Evolutionary conservation across 2,888 invertebrate genomes (phyloP), one percentile per base, ranked within the genome.

Genomic region (Lochmaea capreae): DNA sequence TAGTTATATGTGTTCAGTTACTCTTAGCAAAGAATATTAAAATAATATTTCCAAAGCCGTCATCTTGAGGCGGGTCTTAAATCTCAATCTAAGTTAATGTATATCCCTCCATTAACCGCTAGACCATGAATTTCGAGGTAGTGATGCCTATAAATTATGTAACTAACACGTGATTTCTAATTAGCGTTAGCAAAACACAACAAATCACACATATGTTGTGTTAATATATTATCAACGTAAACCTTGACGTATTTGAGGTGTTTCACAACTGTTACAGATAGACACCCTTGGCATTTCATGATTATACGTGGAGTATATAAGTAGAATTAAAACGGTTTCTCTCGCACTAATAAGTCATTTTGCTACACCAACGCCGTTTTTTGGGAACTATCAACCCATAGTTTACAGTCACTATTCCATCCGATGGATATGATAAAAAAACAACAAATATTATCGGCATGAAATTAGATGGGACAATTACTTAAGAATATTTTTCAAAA

Each of bases 191-290:
- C 78, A 76, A 78, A 80, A 80, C 79, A 78, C 78, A 80, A 80
- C 80, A 81, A 82, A 82, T 81, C 71, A 80, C 81, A 76, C 81
- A 81, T 79, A 78, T 81, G 81, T 77, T 79, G 74, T 79, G 75
- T 80, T 79, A 78, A 80, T 80, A 79, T 79, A 80, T 78, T 76
- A 78, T 77, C 76, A 76, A 65, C 63, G 70, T 73, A 61, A 77
- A 77, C 75, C 74, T 52, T 5, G 66, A 72, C 46, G 75, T 71
- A 71, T 76, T 72, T 71, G 75, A 74, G 78, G 76, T 79, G 74
- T 77, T 73, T 71, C 68, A 72, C 54, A 57, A 61, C 73, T 74
- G 71, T 75, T 75, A 75, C 76, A 74, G 74, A 71, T 63, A 71
- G 65, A 65, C 78, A 74, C 71, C 77, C 52, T 49, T 5, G 11